Evolutionary conservation across 2,888 invertebrate species (phyloP).

Genomic region (Hecatera dysodea): DNA sequence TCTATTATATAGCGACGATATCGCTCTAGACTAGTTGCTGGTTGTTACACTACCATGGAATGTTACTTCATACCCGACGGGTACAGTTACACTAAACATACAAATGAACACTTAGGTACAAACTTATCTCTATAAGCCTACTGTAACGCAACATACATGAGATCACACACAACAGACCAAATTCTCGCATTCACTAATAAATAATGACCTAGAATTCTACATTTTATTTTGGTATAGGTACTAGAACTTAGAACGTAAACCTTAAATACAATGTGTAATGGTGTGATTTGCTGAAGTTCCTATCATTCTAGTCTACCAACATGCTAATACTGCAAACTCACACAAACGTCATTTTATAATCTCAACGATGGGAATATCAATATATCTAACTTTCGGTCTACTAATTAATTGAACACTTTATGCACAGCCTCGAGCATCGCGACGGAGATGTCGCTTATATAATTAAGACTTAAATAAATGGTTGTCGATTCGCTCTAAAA

Average conservation of each 20-base stretch:
- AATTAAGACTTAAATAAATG: conserved; percentile 85
- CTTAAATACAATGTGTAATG: conserved; percentile 73
- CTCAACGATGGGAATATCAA: conserved; percentile 88
- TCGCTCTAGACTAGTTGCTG: conserved; percentile 88
- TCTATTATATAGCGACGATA: conserved; percentile 75
- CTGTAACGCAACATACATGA: conserved; percentile 82
- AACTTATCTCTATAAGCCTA: conserved; percentile 75
- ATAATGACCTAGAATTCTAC: conserved; percentile 87
- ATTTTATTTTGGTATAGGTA: conserved; percentile 88
- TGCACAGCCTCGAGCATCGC: conserved; percentile 89
- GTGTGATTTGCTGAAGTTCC: conserved; percentile 78
- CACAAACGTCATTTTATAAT: conserved; percentile 82
- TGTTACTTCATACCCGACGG: conserved; percentile 81
- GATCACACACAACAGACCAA: conserved; percentile 87
- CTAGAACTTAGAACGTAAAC: conserved; percentile 83
- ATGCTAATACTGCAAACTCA: conserved; percentile 85
- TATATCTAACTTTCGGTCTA: conserved; percentile 83
- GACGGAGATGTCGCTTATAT: conserved; percentile 83
- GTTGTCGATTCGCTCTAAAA: conserved; percentile 90
- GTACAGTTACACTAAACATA: conserved; percentile 78
- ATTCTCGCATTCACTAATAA: conserved; percentile 86
- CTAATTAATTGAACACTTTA: conserved; percentile 89
- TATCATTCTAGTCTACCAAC: conserved; percentile 77
- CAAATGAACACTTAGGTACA: conserved; percentile 83
- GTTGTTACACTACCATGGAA: conserved; percentile 85